phyloP scores from a whole-genome alignment of 2,888 invertebrate genomes.

The Microplitis manilae region DNA sequence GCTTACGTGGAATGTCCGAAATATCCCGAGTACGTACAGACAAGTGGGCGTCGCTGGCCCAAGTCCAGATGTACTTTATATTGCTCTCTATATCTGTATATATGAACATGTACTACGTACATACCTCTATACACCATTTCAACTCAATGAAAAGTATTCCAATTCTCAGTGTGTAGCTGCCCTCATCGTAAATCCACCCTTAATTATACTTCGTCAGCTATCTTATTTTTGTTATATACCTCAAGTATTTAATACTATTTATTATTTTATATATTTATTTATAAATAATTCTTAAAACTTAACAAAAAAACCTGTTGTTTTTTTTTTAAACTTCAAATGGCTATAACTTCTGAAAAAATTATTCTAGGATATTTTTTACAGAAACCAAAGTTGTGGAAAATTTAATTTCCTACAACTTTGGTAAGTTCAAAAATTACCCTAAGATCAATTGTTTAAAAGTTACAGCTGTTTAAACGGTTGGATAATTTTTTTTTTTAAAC shows the following conservation, averaged over 20 bases:
- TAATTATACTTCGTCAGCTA: conserved; percentile 43
- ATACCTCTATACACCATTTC: conserved; percentile 23
- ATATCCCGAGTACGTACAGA: conserved; percentile 65
- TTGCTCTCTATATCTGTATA: conserved; percentile 47
- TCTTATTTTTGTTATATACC: conserved; percentile 19
- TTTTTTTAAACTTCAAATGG: no score
- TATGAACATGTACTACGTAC: conserved; percentile 45
- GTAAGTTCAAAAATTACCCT: no score
- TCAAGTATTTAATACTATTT: neutral
- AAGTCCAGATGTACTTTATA: conserved; percentile 63
- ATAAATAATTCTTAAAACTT: neutral
- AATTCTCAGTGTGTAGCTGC: conserved; percentile 26
- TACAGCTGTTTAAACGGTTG: no score
- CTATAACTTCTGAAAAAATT: no score
- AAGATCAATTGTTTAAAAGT: no score
- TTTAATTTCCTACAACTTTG: no score
- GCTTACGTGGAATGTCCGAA: conserved; percentile 63
- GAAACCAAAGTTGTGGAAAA: no score
- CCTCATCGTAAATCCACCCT: conserved; percentile 30
- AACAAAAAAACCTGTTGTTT: no score
- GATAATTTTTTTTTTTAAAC: no score
- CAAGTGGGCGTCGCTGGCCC: conserved; percentile 66
- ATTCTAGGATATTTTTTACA: no score
- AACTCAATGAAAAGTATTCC: conserved; percentile 61
- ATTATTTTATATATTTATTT: neutral